Evolutionary conservation across 2,113 vertebrate genomes (phyloP), one percentile per base, ranked within the genome.

Genomic region (Paedocypris sp.): DNA sequence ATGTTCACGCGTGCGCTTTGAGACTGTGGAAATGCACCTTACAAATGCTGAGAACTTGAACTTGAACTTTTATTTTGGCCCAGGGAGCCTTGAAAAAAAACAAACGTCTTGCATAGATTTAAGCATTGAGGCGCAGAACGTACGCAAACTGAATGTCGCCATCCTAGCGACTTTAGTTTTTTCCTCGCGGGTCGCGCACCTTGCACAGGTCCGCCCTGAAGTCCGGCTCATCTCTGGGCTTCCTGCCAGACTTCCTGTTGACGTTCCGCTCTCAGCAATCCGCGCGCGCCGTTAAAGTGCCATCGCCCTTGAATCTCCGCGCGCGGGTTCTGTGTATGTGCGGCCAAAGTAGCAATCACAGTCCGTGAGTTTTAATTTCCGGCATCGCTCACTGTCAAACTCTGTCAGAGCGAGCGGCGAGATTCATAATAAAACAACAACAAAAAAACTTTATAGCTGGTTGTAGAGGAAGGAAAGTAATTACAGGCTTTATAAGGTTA

Each of bases 401-500:
- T 43, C 12, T 58, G 2, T 28, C 42, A 4, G 9, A 18, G 23
- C 32, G 39, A 45, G 51, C 1, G 3, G 45, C 18, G 48, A 39
- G 56, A 50, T 68, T 35, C 26, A 66, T 63, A 54, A 36, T 58
- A 50, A 56, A n/a, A n/a, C n/a, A n/a, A n/a, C n/a, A n/a, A n/a
- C n/a, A n/a, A n/a, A n/a, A n/a, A 49, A 50, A 53, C 50, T 68
- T 74, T 61, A 74, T 60, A 53, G 62, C 66, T 53, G 15, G 11
- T 62, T 62, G 66, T 48, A 13, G 45, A 60, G 54, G 59, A 67
- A 35, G 47, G 50, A 66, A 66, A 43, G 66, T 64, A 71, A 74
- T 74, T 71, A 64, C 53, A 59, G 49, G 16, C 47, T 74, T 71
- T 71, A 71, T 66, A 58, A 68, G 68, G 62, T 71, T 74, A 66